Evolutionary conservation across 2,797 vertebrate genomes (phyloP).

Genomic region (Hippoglossus hippoglossus): DNA sequence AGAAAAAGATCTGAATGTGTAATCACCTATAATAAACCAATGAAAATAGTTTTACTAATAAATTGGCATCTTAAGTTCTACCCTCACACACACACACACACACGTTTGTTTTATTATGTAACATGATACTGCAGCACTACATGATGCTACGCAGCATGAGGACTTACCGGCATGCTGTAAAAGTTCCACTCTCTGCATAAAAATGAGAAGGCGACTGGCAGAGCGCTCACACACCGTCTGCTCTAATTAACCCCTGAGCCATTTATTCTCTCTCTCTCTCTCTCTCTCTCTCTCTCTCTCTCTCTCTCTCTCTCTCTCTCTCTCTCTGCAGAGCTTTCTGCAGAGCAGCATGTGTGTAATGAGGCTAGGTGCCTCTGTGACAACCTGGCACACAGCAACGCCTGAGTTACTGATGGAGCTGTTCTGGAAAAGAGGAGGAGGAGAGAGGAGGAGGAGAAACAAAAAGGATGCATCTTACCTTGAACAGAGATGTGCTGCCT

Average conservation of each 20-base stretch:
- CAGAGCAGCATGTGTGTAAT: slow-evolving; percentile 63
- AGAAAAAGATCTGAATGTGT: too few relatives aligned
- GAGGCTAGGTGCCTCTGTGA: slow-evolving; percentile 73
- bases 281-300: slow-evolving; percentile 35
- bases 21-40: background rate
- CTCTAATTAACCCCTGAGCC: slow-evolving; percentile 73
- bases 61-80: slow-evolving; percentile 43
- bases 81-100: slow-evolving; percentile 26
- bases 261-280: slow-evolving; percentile 51
- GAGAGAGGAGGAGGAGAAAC: slow-evolving; percentile 8
- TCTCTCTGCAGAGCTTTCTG: slow-evolving; percentile 28
- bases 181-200: slow-evolving; percentile 71
- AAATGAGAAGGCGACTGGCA: slow-evolving; percentile 43
- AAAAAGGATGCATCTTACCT: slow-evolving; percentile 70
- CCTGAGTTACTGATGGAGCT: slow-evolving; percentile 53
- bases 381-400: slow-evolving; percentile 60
- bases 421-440: slow-evolving; percentile 8
- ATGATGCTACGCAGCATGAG: slow-evolving; percentile 55
- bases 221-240: slow-evolving; percentile 50
- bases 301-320: too few relatives aligned
- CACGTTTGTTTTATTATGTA: slow-evolving; percentile 76
- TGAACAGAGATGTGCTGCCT: slow-evolving; percentile 60
- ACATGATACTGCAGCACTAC: slow-evolving; percentile 80
- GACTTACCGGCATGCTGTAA: slow-evolving; percentile 60
- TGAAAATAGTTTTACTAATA: background rate